Percentiles rank a stretch among this genome's conserved stretches.
phyloP scores from a whole-genome alignment of 2,113 vertebrate genomes.

The Barbus barbus region DNA sequence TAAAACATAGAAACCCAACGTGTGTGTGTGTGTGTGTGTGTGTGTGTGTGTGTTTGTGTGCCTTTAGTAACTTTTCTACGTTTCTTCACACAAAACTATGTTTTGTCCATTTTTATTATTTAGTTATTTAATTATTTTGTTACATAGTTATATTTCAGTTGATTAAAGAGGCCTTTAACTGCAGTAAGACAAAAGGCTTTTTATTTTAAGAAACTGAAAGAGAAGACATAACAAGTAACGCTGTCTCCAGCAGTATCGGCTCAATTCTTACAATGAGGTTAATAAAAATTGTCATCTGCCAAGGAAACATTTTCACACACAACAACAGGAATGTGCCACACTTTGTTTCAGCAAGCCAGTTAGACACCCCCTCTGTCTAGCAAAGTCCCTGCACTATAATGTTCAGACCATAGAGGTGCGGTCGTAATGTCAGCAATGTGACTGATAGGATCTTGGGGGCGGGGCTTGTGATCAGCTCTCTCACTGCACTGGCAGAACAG shows the following conservation, averaged over 20 bases:
- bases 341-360: constrained; percentile 5
- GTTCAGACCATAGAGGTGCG: not conserved
- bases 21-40: no score
- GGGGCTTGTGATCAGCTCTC: not conserved
- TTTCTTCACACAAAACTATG: not conserved
- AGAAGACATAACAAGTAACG: not conserved
- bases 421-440: not conserved
- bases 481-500: not conserved
- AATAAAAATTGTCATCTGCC: constrained; percentile 12
- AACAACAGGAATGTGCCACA: constrained; percentile 7
- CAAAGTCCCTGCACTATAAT: not conserved
- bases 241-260: not conserved
- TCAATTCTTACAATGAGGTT: constrained; percentile 33
- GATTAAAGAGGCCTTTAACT: constrained; percentile 16
- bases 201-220: constrained; percentile 42
- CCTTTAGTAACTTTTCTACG: not conserved
- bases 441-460: not conserved
- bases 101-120: not conserved
- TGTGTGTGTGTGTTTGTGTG: not conserved
- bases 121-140: no score
- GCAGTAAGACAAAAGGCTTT: constrained; percentile 19
- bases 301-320: constrained; percentile 20
- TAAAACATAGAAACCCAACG: no score
- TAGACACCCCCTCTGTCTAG: not conserved
- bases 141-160: not conserved